Base-by-base conservation (phyloP, 2,797 vertebrate species). In the Podarcis lilfordi region DNA sequence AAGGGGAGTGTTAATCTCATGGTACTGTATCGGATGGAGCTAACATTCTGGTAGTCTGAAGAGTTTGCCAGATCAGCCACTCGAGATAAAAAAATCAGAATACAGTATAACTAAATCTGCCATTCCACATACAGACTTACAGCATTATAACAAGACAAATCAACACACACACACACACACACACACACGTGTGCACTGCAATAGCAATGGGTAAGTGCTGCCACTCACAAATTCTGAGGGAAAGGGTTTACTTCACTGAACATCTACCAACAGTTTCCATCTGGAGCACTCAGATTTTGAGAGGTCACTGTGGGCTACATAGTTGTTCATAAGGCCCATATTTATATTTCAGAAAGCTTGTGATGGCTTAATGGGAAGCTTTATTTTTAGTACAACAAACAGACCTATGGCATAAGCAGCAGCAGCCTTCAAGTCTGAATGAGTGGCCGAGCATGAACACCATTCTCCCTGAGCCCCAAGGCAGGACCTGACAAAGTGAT, bases 21-120 rank as follows among this genome's bases (percentile, higher is more conserved):
- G 80, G 76, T 91, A 90, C 77, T 93, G 89, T 91, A 90, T 89
- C 93, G 92, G 17, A 95, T 82, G 94, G 93, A 66, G 88, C 93
- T 92, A 91, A 17, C 59, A n/a, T 9, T 8, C 8, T 9, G 92
- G 78, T 85, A 91, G 87, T 92, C 45, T 50, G 50, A 50, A 79
- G 29, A 85, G 84, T 45, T 32, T 80, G 89, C 90, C 81, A 45
- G 84, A 91, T 92, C 92, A 87, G 68, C 64, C 78, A 79, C 79
- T 85, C 78, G 78, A 4, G 29, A 81, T 71, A 23, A 69, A 84
- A 84, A 86, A 50, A 25, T 15, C 23, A 27, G 43, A 68, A 35
- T 5, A 43, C 8, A 43, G 43, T 9, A 50, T 40, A 27, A 37
- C 69, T 29, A 59, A 77, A 86, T 72, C 29, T 80, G 85, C 45